Conservation (phyloP, 2,113 vertebrate species). For the Danionella cerebrum region DNA sequence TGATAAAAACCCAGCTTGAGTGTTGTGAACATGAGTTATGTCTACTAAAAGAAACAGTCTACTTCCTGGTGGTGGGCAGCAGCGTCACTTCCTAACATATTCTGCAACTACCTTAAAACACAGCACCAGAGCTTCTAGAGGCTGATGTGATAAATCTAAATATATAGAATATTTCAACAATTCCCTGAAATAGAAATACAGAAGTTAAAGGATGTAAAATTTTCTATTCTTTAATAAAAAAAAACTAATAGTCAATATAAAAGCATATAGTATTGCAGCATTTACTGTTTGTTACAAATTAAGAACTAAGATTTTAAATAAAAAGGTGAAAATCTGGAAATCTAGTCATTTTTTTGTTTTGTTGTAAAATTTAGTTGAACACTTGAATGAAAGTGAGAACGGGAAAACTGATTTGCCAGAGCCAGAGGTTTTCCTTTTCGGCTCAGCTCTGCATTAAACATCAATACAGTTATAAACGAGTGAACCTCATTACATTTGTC, state of each 20-base stretch:
- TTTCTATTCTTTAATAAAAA: background rate
- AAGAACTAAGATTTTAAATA: too few species aligned
- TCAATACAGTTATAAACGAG: too few species aligned
- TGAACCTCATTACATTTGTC: too few species aligned
- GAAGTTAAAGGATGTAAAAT: background rate
- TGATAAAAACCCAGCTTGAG: background rate
- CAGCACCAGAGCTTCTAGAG: background rate
- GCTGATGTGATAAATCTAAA: too few species aligned
- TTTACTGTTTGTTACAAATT: too few species aligned
- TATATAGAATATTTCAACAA: background rate
- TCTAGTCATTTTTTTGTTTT: too few species aligned
- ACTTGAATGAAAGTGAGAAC: too few species aligned
- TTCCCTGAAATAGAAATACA: background rate
- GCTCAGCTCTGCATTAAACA: too few species aligned
- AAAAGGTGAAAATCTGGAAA: too few species aligned
- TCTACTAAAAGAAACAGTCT: constrained; percentile 59
- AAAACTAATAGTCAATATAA: background rate
- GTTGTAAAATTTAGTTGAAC: too few species aligned
- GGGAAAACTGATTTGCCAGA: too few species aligned
- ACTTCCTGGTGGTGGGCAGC: constrained; percentile 64
- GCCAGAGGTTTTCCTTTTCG: too few species aligned
- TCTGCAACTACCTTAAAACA: background rate
- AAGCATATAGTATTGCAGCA: background rate
- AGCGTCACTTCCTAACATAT: constrained; percentile 66
- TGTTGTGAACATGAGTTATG: constrained; percentile 23